A percentile compares a stretch with the other conserved stretches of the same genome.
phyloP scores from a whole-genome alignment of 2,797 vertebrate species.

The Trichosurus vulpecula region DNA sequence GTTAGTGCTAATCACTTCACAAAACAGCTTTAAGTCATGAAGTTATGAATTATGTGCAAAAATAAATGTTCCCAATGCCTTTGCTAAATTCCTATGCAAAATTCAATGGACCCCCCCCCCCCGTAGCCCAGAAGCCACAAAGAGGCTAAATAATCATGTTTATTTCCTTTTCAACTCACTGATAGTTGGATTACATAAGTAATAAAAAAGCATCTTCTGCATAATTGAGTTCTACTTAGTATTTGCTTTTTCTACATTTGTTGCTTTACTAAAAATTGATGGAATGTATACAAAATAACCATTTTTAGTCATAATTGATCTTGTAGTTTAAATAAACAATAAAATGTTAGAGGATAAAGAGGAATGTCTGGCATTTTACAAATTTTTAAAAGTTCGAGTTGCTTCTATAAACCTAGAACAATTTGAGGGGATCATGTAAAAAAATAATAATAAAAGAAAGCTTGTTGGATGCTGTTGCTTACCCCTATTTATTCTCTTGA shows the following conservation, averaged over 20 bases:
- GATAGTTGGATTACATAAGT: slow-evolving; percentile 63
- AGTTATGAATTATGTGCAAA: slow-evolving; percentile 37
- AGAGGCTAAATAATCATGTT: slow-evolving; percentile 68
- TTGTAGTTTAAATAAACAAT: slow-evolving; percentile 57
- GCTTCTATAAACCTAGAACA: background rate
- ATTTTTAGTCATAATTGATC: slow-evolving; percentile 70
- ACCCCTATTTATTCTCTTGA: background rate
- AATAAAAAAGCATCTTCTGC: slow-evolving; percentile 67
- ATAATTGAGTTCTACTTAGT: slow-evolving; percentile 70
- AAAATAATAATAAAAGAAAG: background rate
- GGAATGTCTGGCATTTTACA: slow-evolving; percentile 27
- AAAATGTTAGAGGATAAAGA: background rate
- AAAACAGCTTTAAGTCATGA: slow-evolving; percentile 23
- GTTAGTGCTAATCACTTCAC: slow-evolving; percentile 52
- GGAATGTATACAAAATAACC: slow-evolving; percentile 48
- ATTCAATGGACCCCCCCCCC: slow-evolving; percentile 42
- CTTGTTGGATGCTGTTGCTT: background rate
- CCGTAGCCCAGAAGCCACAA: slow-evolving; percentile 43
- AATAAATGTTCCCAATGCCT: slow-evolving; percentile 18
- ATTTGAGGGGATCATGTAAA: background rate
- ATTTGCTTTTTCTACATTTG: slow-evolving; percentile 73
- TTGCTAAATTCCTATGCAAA: slow-evolving; percentile 58
- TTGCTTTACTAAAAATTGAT: slow-evolving; percentile 68
- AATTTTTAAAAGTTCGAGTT: background rate
- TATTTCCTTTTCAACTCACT: slow-evolving; percentile 72